Conservation (phyloP, 2,797 vertebrate genomes). For the Chaenodraco wilsoni region DNA sequence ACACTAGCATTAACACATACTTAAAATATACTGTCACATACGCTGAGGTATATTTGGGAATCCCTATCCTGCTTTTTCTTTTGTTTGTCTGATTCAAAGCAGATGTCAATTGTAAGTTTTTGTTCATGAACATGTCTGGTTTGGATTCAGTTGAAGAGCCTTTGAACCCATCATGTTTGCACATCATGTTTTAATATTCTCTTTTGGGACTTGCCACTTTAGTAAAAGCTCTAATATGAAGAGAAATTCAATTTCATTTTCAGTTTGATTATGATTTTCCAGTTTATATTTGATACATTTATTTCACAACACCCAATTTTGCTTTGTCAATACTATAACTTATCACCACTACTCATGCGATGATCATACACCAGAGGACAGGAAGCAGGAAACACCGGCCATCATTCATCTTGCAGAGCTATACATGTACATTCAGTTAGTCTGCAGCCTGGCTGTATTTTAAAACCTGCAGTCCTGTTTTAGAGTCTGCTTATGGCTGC, state of each 20-base stretch:
- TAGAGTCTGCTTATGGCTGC: constrained; percentile 3
- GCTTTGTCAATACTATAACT: background rate
- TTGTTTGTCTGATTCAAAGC: background rate
- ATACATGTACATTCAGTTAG: constrained; percentile 21
- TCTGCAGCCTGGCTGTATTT: constrained; percentile 4
- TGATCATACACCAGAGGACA: constrained; percentile 19
- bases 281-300: background rate
- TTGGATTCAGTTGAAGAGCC: background rate
- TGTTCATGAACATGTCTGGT: background rate
- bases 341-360: constrained; percentile 11
- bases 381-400: constrained; percentile 19
- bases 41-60: background rate
- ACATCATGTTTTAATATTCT: background rate
- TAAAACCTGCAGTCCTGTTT: constrained; percentile 16
- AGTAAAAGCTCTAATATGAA: background rate
- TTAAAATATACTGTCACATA: background rate
- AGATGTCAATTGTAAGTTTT: background rate
- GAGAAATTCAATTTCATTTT: background rate
- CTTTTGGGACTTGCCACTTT: background rate
- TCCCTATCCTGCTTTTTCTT: background rate
- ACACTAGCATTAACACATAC: background rate
- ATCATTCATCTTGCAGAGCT: constrained; percentile 6
- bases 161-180: no score
- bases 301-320: background rate
- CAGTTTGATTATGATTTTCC: background rate